Evolutionary conservation across 1,140 invertebrate species (phyloP), one percentile per base, ranked within the genome.

Genomic region (Oreohelix idahoensis): DNA sequence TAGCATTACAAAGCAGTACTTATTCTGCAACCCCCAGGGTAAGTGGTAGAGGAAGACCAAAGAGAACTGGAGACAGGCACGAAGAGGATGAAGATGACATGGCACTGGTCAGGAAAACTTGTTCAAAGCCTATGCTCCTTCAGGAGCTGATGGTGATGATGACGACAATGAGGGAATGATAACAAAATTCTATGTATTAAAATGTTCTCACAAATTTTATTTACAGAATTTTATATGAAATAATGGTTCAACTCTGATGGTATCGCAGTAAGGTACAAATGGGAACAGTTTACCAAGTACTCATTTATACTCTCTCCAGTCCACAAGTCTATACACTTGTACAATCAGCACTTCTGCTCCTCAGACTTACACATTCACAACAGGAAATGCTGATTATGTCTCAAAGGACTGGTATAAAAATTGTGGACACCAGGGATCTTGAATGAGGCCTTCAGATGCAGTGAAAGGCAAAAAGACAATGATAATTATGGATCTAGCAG

Each of bases 141-240:
- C n/a, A n/a, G n/a, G n/a, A n/a, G n/a, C n/a, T n/a, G n/a, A n/a
- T n/a, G n/a, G n/a, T n/a, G n/a, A n/a, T n/a, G n/a, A n/a, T n/a
- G n/a, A n/a, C n/a, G n/a, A 45, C 42, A 45, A 45, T 8, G 15
- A 45, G 42, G 15, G 5, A 45, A 45, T 45, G 42, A 45, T 45
- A 45, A 45, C 42, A 45, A 45, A 8, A 45, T 45, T 45, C 42
- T 45, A 45, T 45, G 63, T 66, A 66, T 29, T 66, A 32, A 32
- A 66, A 66, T 66, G 29, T 66, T 66, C 63, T 66, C 63, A 66
- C 63, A 66, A 66, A 32, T 66, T 66, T 66, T 66, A 66, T 66
- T 66, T 66, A 66, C 63, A 66, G 4, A 66, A 66, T 32, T 58
- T 2, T 32, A 29, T 66, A 32, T 66, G 63, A 66, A 66, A 66